A percentile compares a stretch with the other conserved stretches of the same genome.
Conservation (phyloP, 2,797 vertebrate genomes). For the Notolabrus celidotus region DNA sequence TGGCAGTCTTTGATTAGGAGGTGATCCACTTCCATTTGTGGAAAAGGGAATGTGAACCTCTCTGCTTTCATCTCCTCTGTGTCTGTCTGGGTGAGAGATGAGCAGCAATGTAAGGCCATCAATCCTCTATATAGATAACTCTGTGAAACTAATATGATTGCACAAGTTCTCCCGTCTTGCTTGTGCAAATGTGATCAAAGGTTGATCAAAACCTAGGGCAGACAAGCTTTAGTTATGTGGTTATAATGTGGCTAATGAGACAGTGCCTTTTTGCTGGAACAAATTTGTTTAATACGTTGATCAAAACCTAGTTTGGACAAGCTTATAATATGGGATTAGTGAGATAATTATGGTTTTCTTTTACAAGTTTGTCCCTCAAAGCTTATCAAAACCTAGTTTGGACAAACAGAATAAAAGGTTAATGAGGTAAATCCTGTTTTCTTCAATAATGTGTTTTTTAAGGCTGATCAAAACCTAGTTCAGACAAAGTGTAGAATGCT, state of each 20-base stretch:
- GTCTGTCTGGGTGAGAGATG: conserved; percentile 31
- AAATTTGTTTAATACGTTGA: not conserved
- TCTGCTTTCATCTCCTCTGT: conserved; percentile 35
- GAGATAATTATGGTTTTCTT: no score
- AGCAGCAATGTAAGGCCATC: conserved; percentile 22
- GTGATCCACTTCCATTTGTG: conserved; percentile 67
- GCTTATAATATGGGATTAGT: no score
- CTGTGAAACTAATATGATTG: conserved; percentile 1
- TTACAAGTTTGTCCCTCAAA: no score
- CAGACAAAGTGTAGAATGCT: no score
- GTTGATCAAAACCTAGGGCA: not conserved
- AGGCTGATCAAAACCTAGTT: no score
- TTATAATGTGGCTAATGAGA: conserved; percentile 18
- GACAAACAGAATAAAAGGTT: not conserved
- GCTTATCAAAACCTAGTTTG: no score
- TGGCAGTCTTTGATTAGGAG: conserved; percentile 78
- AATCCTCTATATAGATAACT: conserved; percentile 24
- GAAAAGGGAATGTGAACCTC: conserved; percentile 51
- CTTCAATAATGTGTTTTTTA: no score
- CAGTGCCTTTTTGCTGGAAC: no score
- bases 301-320: not conserved
- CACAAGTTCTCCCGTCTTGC: not conserved
- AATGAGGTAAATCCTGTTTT: not conserved
- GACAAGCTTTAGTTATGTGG: not conserved
- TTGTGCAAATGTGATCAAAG: not conserved